These are phyloP conservation scores for Rhincodon typus DNA, from an alignment of 2,797 vertebrate genomes.

Conservation along the genomic window DNA sequence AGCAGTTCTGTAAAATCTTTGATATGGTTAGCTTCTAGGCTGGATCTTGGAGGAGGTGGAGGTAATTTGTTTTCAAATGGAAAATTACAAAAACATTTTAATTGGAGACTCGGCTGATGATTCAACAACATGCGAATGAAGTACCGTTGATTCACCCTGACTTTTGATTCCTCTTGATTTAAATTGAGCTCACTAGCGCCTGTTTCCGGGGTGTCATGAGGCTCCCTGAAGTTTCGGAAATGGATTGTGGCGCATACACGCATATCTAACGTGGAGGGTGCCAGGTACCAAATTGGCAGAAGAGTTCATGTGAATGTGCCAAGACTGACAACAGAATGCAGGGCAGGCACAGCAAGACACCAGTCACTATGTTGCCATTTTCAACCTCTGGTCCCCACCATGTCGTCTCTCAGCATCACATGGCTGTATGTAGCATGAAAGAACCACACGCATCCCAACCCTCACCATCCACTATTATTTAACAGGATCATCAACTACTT, in stretches of 20 bases:
- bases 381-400: not conserved
- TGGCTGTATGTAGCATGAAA: not conserved
- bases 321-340: not conserved
- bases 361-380: not conserved
- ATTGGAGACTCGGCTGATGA: not conserved
- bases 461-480: not conserved
- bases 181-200: not conserved
- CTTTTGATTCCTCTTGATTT: not conserved
- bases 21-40: not conserved
- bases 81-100: not conserved
- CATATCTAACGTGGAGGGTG: not conserved
- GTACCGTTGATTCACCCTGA: not conserved
- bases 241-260: not conserved
- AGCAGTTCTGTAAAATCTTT: not conserved
- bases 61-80: not conserved
- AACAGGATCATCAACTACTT: not conserved
- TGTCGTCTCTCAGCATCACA: not conserved
- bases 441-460: too few relatives aligned
- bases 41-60: not conserved
- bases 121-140: not conserved
- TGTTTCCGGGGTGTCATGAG: not conserved
- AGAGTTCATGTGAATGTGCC: not conserved
- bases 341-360: too few relatives aligned
- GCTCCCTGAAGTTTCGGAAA: not conserved
- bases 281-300: not conserved